Conservation (phyloP, 2,888 invertebrate genomes). For the Eupithecia abbreviata region DNA sequence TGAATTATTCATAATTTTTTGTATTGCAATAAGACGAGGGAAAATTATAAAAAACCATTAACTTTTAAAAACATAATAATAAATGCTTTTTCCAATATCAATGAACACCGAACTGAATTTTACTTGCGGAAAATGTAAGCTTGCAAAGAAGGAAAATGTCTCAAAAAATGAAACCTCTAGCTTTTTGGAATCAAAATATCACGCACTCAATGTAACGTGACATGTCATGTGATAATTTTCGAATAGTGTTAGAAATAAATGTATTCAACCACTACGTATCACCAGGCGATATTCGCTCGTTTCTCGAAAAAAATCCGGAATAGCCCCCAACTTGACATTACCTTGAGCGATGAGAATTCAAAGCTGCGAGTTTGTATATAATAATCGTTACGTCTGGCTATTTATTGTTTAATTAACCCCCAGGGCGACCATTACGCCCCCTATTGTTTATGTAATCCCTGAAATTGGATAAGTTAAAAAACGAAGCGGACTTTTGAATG, state of each 20-base stretch:
- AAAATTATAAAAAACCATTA: no score
- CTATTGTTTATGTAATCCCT: constrained; percentile 73
- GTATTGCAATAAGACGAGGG: no score
- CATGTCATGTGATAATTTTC: background rate
- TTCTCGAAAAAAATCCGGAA: constrained; percentile 49
- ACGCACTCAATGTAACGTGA: no score
- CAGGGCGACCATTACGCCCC: constrained; percentile 62
- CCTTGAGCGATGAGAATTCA: constrained; percentile 82
- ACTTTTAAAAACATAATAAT: no score
- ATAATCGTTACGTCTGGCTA: constrained; percentile 76
- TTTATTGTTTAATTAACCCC: constrained; percentile 81
- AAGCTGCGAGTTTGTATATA: constrained; percentile 78
- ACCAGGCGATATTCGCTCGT: constrained; percentile 3
- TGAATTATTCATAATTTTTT: no score
- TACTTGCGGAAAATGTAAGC: no score
- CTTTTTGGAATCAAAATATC: no score
- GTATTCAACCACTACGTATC: background rate
- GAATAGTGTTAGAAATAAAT: background rate
- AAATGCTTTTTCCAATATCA: no score
- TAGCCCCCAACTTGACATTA: constrained; percentile 75
- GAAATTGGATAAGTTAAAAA: constrained; percentile 71
- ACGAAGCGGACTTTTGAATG: constrained; percentile 42
- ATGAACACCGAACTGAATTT: no score
- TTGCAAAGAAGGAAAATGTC: no score
- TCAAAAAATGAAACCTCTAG: no score